A percentile compares a stretch with the other conserved stretches of the same genome.
Conservation (phyloP, 2,113 vertebrate genomes). For the Catharus bicknelli region DNA sequence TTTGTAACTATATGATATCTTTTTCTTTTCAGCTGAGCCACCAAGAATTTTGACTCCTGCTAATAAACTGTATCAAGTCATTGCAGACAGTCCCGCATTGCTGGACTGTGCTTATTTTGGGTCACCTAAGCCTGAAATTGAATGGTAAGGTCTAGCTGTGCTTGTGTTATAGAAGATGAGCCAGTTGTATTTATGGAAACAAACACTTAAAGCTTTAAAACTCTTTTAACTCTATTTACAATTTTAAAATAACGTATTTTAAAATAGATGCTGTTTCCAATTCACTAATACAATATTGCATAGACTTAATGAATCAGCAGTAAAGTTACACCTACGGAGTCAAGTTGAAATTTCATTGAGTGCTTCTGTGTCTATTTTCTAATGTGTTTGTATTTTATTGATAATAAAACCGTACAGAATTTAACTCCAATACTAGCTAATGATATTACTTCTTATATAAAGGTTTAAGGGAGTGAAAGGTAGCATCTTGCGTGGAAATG, state of each 20-base stretch:
- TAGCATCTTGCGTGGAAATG: conserved; percentile 82
- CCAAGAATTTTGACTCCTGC: conserved; percentile 88
- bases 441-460: conserved; percentile 24
- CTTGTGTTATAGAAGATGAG: neutral
- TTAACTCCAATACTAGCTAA: neutral
- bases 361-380: neutral
- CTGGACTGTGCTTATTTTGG: conserved; percentile 91
- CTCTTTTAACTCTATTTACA: neutral
- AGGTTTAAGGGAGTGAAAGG: conserved; percentile 92
- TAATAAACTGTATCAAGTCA: conserved; percentile 90
- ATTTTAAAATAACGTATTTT: neutral
- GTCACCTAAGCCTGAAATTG: conserved; percentile 89
- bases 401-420: neutral
- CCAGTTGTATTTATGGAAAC: neutral
- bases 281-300: rapidly evolving
- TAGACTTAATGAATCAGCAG: neutral
- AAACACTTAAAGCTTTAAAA: neutral
- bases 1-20: neutral
- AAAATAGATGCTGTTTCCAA: neutral
- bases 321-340: neutral
- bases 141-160: conserved; percentile 82
- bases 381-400: neutral
- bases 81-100: conserved; percentile 81
- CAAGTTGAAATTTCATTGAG: neutral
- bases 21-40: conserved; percentile 84